Conservation (phyloP, 2,888 invertebrate genomes). For the Drosophila dives region DNA sequence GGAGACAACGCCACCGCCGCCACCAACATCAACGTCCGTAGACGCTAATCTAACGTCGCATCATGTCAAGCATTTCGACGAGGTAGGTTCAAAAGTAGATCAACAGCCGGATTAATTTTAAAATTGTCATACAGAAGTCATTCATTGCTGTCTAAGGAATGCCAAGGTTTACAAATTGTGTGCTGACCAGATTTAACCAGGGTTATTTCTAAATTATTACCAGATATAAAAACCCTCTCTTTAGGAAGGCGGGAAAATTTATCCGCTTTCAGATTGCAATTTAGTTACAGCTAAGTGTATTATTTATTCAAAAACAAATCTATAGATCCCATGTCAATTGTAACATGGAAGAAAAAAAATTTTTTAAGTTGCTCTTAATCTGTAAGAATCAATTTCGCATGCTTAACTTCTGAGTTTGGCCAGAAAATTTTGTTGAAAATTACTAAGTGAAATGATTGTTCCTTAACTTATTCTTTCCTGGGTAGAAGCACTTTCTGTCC, state of each 20-base stretch:
- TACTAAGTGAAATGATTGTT: neutral
- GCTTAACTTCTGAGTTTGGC: no score
- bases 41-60: constrained; percentile 77
- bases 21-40: constrained; percentile 38
- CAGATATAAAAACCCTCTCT: neutral
- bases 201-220: neutral
- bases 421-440: neutral
- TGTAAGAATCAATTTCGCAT: no score
- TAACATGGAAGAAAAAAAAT: neutral
- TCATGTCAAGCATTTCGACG: constrained; percentile 81
- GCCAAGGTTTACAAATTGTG: neutral
- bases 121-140: neutral
- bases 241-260: neutral
- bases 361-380: neutral
- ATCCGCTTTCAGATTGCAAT: neutral
- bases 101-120: neutral
- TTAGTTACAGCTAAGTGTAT: neutral
- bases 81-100: constrained; percentile 69
- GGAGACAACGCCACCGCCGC: constrained; percentile 82
- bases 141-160: neutral
- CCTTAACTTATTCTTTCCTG: neutral
- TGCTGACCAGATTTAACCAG: neutral
- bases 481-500: neutral
- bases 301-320: neutral
- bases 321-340: neutral